phyloP scores from a whole-genome alignment of 1,140 invertebrate genomes.

The Bemisia tabaci region DNA sequence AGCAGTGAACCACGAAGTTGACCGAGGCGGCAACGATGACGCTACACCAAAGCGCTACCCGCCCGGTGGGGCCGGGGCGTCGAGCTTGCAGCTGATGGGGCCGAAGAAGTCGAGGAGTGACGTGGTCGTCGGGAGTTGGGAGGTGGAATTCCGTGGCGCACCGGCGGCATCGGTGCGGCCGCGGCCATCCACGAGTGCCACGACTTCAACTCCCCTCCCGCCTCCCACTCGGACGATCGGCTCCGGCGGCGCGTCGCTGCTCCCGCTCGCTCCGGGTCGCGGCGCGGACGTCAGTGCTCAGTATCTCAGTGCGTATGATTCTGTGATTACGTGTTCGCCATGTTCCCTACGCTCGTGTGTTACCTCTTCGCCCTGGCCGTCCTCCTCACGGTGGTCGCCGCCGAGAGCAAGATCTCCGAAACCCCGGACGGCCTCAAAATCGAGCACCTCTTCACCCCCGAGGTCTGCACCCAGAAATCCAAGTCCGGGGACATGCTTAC shows the following conservation, averaged over 20 bases:
- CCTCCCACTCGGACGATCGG: too few species aligned
- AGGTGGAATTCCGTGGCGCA: slow-evolving; percentile 11
- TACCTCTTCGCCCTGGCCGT: neutral
- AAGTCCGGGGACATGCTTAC: slow-evolving; percentile 77
- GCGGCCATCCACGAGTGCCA: too few species aligned
- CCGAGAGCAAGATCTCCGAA: neutral
- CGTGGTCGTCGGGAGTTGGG: slow-evolving; percentile 6
- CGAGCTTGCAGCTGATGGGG: slow-evolving; percentile 6
- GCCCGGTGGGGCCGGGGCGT: too few species aligned
- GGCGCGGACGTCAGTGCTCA: too few species aligned
- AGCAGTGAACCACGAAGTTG: too few species aligned
- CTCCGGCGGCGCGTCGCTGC: neutral
- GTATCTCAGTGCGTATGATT: neutral
- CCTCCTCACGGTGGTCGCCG: neutral
- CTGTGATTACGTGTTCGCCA: neutral
- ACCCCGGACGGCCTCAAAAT: slow-evolving; percentile 50
- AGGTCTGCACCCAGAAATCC: slow-evolving; percentile 60
- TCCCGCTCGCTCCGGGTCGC: neutral
- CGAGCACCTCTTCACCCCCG: slow-evolving; percentile 57
- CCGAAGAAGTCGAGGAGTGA: slow-evolving; percentile 8
- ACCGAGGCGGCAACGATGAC: too few species aligned
- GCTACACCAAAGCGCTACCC: too few species aligned
- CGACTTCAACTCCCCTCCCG: neutral
- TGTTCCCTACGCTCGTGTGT: neutral
- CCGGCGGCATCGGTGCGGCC: neutral